A percentile compares a stretch with the other conserved stretches of the same genome.
Conservation (phyloP, 1,140 invertebrate species). For the Bombus waltoni region DNA sequence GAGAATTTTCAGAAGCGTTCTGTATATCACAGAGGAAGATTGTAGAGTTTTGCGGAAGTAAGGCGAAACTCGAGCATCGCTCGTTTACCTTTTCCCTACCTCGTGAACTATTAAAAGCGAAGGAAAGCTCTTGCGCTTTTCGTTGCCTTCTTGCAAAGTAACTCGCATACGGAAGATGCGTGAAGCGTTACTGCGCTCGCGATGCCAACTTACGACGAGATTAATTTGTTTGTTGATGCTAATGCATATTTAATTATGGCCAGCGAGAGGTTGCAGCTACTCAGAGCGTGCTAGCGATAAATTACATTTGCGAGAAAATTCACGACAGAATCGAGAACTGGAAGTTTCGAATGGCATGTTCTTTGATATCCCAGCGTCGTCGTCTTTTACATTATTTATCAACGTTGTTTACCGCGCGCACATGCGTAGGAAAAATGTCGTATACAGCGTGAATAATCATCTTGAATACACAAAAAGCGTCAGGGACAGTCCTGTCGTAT, state of each 20-base stretch:
- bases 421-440: too few species aligned
- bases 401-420: too few species aligned
- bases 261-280: too few species aligned
- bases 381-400: not conserved
- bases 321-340: not conserved
- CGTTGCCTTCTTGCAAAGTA: not conserved
- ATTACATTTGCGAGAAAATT: not conserved
- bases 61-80: not conserved
- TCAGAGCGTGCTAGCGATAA: not conserved
- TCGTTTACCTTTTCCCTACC: constrained; percentile 16
- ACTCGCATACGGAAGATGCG: not conserved
- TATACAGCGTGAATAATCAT: too few species aligned
- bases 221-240: constrained; percentile 29
- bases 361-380: not conserved
- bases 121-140: not conserved
- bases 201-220: not conserved
- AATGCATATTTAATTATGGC: constrained; percentile 31
- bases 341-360: not conserved
- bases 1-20: not conserved
- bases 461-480: too few species aligned
- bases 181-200: not conserved
- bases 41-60: not conserved
- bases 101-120: constrained; percentile 17
- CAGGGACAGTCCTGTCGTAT: too few species aligned
- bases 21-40: not conserved